Evolutionary conservation across 2,797 vertebrate genomes (phyloP).

Genomic region (Fringilla coelebs): DNA sequence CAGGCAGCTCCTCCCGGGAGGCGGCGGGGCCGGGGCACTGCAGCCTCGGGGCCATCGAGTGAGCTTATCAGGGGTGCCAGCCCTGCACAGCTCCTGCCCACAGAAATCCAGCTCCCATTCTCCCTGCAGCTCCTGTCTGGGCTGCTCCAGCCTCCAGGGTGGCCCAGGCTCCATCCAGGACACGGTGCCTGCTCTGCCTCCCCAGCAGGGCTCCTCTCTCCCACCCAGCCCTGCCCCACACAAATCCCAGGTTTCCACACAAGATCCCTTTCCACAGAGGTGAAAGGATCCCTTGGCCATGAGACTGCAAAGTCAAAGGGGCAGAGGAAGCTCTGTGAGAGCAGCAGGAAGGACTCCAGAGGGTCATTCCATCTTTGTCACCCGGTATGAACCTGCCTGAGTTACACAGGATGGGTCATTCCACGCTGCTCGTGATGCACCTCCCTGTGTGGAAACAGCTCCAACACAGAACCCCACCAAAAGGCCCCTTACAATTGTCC

Average conservation of each 20-base stretch:
- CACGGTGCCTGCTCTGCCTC: background rate
- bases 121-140: background rate
- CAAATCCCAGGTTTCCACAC: rapidly evolving
- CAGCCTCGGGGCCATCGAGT: background rate
- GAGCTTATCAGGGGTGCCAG: slow-evolving; percentile 32
- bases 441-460: background rate
- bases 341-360: background rate
- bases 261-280: background rate
- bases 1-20: background rate
- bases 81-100: background rate
- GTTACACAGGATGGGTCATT: background rate
- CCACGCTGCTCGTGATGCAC: background rate
- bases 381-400: background rate
- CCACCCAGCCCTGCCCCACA: no score
- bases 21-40: background rate
- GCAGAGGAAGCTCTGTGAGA: background rate
- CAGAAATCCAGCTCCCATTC: background rate
- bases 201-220: background rate
- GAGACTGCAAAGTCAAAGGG: background rate
- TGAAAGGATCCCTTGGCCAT: background rate
- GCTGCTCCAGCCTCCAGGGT: background rate
- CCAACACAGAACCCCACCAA: background rate
- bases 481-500: background rate
- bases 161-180: background rate
- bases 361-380: background rate